phyloP scores from a whole-genome alignment of 1,140 invertebrate genomes.

The Bombus pascuorum region DNA sequence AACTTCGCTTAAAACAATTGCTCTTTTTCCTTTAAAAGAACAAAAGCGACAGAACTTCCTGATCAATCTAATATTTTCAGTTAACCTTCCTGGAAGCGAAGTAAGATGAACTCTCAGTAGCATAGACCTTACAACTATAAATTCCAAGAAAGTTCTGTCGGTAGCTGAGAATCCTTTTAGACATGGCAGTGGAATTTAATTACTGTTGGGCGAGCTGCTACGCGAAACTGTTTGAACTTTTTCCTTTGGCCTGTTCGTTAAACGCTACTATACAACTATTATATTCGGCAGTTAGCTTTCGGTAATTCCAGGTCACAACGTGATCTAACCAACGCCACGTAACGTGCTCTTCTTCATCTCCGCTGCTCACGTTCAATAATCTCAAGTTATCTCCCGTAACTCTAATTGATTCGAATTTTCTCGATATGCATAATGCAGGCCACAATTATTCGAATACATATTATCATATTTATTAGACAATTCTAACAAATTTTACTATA shows the following conservation, averaged over 20 bases:
- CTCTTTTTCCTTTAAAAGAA: neutral
- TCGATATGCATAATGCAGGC: neutral
- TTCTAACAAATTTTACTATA: too few relatives aligned
- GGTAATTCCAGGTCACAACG: slow-evolving; percentile 51
- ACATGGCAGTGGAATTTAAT: neutral
- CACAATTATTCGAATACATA: too few relatives aligned
- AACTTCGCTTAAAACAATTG: neutral
- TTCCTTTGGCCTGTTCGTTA: neutral
- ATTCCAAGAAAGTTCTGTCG: neutral
- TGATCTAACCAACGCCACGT: neutral
- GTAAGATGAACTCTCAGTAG: neutral
- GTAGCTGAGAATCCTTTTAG: neutral
- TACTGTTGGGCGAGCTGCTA: neutral
- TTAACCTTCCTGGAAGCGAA: neutral
- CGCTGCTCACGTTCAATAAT: slow-evolving; percentile 1
- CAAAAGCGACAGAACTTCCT: neutral
- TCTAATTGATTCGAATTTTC: slow-evolving; percentile 37
- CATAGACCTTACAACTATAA: neutral
- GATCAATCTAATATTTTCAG: neutral
- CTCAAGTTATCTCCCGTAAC: neutral
- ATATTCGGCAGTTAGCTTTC: slow-evolving; percentile 14
- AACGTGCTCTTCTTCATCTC: neutral
- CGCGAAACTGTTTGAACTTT: neutral
- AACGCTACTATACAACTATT: slow-evolving; percentile 3
- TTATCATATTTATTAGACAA: too few relatives aligned